A percentile compares a stretch with the other conserved stretches of the same genome.
phyloP scores from a whole-genome alignment of 2,113 vertebrate genomes.

The Solea senegalensis region DNA sequence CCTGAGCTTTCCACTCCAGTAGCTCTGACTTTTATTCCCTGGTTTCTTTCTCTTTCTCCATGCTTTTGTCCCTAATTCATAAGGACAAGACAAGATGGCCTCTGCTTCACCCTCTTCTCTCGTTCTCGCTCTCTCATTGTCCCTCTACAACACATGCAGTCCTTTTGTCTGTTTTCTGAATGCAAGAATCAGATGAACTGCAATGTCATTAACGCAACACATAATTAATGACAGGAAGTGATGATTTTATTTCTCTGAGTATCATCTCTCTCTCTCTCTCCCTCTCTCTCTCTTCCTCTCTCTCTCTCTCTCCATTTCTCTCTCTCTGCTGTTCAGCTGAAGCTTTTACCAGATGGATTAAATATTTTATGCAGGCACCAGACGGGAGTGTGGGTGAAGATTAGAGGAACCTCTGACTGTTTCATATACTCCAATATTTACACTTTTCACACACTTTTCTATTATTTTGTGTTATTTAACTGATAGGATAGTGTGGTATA shows the following conservation, averaged over 20 bases:
- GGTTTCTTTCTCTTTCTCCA: constrained; percentile 64
- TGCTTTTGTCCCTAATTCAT: constrained; percentile 69
- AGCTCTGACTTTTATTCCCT: constrained; percentile 62
- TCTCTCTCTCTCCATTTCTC: neutral
- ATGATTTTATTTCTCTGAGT: neutral
- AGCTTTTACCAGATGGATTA: constrained; percentile 63
- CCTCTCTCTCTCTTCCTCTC: neutral
- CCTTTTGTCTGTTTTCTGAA: neutral
- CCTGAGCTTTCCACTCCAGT: constrained; percentile 62
- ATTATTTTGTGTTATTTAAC: too few species aligned
- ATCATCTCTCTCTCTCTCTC: neutral
- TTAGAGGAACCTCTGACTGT: constrained; percentile 24
- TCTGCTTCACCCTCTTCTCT: constrained; percentile 14
- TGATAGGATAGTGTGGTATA: neutral
- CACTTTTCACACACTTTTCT: too few species aligned
- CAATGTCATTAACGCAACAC: neutral
- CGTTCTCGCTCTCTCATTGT: neutral
- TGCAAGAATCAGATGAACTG: neutral
- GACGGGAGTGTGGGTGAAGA: constrained; percentile 44
- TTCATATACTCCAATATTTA: neutral
- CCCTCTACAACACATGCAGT: neutral
- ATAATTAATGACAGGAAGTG: neutral
- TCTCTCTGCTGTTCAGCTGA: constrained; percentile 26
- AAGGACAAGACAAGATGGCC: constrained; percentile 42
- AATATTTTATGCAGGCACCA: constrained; percentile 76